Evolutionary conservation across 2,797 vertebrate species (phyloP), one percentile per base, ranked within the genome.

Genomic region (Xenops minutus): DNA sequence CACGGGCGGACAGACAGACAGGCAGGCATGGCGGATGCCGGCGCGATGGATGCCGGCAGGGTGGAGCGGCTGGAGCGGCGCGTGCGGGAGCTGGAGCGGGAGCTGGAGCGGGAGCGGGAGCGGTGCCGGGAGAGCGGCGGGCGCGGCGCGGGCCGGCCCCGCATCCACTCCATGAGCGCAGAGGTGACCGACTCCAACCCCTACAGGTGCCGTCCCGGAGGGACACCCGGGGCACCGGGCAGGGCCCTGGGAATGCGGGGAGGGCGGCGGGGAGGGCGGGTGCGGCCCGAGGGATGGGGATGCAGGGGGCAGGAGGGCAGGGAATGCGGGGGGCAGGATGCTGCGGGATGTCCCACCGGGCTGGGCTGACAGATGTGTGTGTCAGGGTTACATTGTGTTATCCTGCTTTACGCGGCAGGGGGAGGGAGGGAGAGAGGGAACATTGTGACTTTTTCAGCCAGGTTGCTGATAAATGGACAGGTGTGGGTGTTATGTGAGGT

Each of bases 101-200:
- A 99, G 71, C 94, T 99, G 87, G n/a, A n/a, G n/a, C n/a, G n/a
- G n/a, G 39, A 14, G 39, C 39, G 14, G 39, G 98, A 20, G 43
- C 44, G 5, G 44, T 98, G 98, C 29, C 92, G 43, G 54, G 98
- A 99, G 95, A 98, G 95, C 77, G 98, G 97, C 51, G 95, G 91
- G 4, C 55, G 85, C 51, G 71, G 36, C 9, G 85, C 81, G 32
- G 67, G 69, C 77, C 98, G 99, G 97, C 92, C 97, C 20, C 99
- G 98, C 96, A 99, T 99, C 44, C 97, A 98, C 49, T 96, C 95
- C 83, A 99, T 99, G 99, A 99, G 99, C 95, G 67, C 99, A 1
- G 99, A 99, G 92, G 99, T 99, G 76, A 98, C 99, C 87, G 99
- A 99, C 95, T 99, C 99, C 15, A 99, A 99, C 76, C 99, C 99